Conservation (phyloP, 2,888 invertebrate genomes). For the Malthinus flaveolus region DNA sequence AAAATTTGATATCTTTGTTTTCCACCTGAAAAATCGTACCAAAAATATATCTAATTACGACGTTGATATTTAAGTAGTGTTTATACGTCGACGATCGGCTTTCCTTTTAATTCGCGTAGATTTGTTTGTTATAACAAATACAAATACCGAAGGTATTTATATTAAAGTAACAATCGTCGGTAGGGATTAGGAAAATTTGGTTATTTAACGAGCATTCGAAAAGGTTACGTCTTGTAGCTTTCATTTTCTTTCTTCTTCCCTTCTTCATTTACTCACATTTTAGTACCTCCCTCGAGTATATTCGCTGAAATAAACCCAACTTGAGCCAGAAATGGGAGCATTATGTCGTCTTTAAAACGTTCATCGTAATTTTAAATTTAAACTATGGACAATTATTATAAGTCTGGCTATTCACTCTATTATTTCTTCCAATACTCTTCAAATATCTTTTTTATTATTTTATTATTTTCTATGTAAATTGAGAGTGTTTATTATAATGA, state of each 20-base stretch:
- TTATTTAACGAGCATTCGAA: constrained; percentile 39
- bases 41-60: constrained; percentile 14
- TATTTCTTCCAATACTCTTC: not conserved
- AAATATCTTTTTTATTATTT: constrained; percentile 6
- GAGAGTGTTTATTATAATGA: not conserved
- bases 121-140: constrained; percentile 31
- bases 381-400: constrained; percentile 23
- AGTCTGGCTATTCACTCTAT: constrained; percentile 1
- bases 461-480: constrained; percentile 1
- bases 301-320: constrained; percentile 24
- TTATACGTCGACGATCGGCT: not conserved
- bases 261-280: constrained; percentile 40
- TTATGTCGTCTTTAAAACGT: constrained; percentile 26
- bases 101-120: constrained; percentile 32
- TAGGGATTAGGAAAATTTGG: constrained; percentile 42
- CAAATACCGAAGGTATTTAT: constrained; percentile 33
- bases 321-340: constrained; percentile 18
- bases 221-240: constrained; percentile 34
- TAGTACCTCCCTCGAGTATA: constrained; percentile 27
- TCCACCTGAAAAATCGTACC: constrained; percentile 8
- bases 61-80: too few relatives aligned
- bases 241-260: constrained; percentile 36
- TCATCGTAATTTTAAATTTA: constrained; percentile 22
- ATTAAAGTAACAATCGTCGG: constrained; percentile 34
- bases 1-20: constrained; percentile 20